phyloP scores from a whole-genome alignment of 1,140 invertebrate species.

The Macrocentrus cingulum region DNA sequence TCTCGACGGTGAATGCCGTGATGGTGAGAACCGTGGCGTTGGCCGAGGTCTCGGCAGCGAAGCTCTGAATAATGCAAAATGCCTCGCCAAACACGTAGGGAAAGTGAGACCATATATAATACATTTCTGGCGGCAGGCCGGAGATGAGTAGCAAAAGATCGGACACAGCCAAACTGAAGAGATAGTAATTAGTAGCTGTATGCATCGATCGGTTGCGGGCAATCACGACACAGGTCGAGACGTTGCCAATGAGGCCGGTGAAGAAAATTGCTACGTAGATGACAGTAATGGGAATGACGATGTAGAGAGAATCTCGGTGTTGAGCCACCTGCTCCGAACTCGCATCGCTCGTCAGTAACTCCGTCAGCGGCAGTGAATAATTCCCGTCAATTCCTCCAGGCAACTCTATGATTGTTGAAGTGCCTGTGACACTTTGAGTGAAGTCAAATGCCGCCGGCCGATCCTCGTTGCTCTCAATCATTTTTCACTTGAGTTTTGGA shows the following conservation, averaged over 20 bases:
- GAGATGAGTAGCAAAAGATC: constrained; percentile 85
- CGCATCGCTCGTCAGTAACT: constrained; percentile 27
- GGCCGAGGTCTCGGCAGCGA: constrained; percentile 86
- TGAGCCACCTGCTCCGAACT: constrained; percentile 46
- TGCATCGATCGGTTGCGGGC: constrained; percentile 85
- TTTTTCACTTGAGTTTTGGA: constrained; percentile 2
- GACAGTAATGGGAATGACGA: constrained; percentile 77
- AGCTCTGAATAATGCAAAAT: constrained; percentile 82
- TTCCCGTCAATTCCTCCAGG: constrained; percentile 36
- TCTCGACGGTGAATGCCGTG: constrained; percentile 90
- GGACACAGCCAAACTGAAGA: constrained; percentile 90
- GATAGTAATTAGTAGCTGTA: constrained; percentile 88
- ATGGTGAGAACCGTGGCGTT: constrained; percentile 93
- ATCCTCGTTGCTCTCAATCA: constrained; percentile 14
- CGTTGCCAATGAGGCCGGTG: constrained; percentile 86
- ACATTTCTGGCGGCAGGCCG: constrained; percentile 82
- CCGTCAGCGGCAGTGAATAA: constrained; percentile 32
- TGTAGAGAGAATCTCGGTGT: constrained; percentile 67
- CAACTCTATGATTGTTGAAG: background rate
- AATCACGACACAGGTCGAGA: constrained; percentile 91
- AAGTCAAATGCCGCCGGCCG: constrained; percentile 14
- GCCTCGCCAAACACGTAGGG: constrained; percentile 85
- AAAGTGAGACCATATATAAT: constrained; percentile 82
- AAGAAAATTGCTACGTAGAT: constrained; percentile 83
- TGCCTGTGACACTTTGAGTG: background rate